Percentiles rank a stretch among this genome's conserved stretches.
These are phyloP conservation scores for rat (Rattus norvegicus) DNA, from an alignment of 2,113 vertebrate species.

Conservation along the genomic window DNA sequence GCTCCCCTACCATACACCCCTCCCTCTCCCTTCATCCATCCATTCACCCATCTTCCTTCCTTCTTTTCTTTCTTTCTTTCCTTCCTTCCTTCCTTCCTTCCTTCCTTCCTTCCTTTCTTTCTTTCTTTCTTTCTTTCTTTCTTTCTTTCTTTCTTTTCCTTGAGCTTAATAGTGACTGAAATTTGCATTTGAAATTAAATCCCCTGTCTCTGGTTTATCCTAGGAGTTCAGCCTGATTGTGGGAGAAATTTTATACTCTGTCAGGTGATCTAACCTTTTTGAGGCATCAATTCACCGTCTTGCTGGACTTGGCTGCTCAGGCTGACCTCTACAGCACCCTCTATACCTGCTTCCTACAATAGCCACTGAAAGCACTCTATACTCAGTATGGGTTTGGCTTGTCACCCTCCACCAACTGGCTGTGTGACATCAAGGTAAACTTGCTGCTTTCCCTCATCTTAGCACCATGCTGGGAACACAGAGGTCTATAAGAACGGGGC, in stretches of 20 bases:
- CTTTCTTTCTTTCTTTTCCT: fast-evolving
- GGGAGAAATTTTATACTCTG: background rate
- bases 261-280: background rate
- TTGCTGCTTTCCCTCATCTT: background rate
- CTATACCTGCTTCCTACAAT: background rate
- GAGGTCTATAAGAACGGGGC: background rate
- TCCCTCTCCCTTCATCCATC: background rate
- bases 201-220: background rate
- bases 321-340: background rate
- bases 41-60: background rate
- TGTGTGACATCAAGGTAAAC: background rate
- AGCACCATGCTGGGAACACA: background rate
- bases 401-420: background rate
- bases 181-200: background rate
- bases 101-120: too few species aligned
- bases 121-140: too few species aligned
- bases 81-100: background rate
- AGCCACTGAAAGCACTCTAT: background rate
- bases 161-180: background rate
- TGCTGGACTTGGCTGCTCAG: background rate
- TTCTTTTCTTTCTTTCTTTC: fast-evolving
- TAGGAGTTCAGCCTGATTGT: background rate
- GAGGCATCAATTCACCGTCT: background rate
- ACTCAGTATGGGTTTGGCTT: background rate
- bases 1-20: fast-evolving